Evolutionary conservation across 2,113 vertebrate species (phyloP).

Genomic region (Onychostoma macrolepis): DNA sequence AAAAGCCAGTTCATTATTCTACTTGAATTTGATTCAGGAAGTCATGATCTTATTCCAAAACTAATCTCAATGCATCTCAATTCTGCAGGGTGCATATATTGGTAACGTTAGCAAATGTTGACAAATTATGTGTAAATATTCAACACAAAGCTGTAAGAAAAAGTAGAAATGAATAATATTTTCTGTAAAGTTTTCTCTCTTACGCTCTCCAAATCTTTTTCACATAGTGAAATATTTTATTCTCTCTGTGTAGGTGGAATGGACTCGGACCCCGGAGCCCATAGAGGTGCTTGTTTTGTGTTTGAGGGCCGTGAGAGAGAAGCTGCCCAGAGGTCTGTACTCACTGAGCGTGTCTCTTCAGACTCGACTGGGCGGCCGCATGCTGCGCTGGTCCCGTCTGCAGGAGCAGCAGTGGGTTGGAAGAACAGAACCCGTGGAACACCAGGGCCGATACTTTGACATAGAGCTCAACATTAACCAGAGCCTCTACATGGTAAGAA

Average conservation of each 20-base stretch:
- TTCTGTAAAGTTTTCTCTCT: not conserved
- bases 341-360: slow-evolving; percentile 80
- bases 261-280: slow-evolving; percentile 62
- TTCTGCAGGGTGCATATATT: not conserved
- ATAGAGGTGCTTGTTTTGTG: slow-evolving; percentile 83
- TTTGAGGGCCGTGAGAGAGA: slow-evolving; percentile 86
- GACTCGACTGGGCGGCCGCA: slow-evolving; percentile 73
- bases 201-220: not conserved
- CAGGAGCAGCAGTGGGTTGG: slow-evolving; percentile 66
- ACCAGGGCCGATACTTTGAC: slow-evolving; percentile 81
- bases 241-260: slow-evolving; percentile 69
- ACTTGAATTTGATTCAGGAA: not conserved
- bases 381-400: slow-evolving; percentile 64
- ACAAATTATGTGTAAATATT: not conserved
- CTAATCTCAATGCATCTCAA: not conserved
- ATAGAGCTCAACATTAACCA: slow-evolving; percentile 83
- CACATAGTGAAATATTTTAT: not conserved
- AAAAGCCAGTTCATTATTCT: not conserved
- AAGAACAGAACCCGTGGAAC: slow-evolving; percentile 72
- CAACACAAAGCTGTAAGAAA: not conserved
- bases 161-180: not conserved
- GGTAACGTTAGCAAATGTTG: not conserved
- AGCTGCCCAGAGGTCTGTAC: slow-evolving; percentile 84
- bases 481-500: slow-evolving; percentile 81
- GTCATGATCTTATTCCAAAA: not conserved